Evolutionary conservation across 2,888 invertebrate genomes (phyloP), one percentile per base, ranked within the genome.

Genomic region (Quadroppia sp.): DNA sequence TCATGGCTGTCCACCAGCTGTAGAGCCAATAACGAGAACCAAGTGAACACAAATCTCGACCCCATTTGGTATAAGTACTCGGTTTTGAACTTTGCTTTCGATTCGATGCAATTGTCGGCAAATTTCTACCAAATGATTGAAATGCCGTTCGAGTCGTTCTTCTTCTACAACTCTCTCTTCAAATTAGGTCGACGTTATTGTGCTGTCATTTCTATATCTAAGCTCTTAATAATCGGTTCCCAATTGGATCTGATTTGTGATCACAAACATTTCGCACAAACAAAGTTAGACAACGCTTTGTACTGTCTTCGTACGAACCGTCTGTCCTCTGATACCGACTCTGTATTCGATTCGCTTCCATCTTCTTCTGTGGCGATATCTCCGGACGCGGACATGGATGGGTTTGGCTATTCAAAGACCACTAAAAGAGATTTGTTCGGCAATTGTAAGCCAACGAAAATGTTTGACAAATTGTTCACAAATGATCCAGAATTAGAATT

Each of bases 41-140:
- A 28, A 20, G 36, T 25, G 11, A 6, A 20, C 20, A 42, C 42
- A 7, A 25, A 40, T 25, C 17, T 32, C 6, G 75, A 75, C 48
- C 73, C 69, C 4, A 23, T 50, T 15, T 75, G 75, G 75, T 53
- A 56, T n/a, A 53, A 36, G 45, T 75, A 69, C 42, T 23, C 73
- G 17, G 45, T 71, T 3, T 53, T 64, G 17, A 74, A 53, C 28
- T 61, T 70, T 25, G 23, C 50, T 30, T 23, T 53, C 20, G 32
- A 75, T 30, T 25, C 73, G 15, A 61, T 36, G 2, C 32, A 71
- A 20, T 1, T 61, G 25, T 23, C 36, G 15, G 42, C 25, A n/a
- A 28, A 28, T 17, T 75, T 75, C 25, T 59, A 69, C 25, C 7
- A n/a, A 13, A 73, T 56, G 23, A 50, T 45, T 42, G 75, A 73